phyloP scores from a whole-genome alignment of 2,888 invertebrate species.

The Scaptomyza cyrtandrae region DNA sequence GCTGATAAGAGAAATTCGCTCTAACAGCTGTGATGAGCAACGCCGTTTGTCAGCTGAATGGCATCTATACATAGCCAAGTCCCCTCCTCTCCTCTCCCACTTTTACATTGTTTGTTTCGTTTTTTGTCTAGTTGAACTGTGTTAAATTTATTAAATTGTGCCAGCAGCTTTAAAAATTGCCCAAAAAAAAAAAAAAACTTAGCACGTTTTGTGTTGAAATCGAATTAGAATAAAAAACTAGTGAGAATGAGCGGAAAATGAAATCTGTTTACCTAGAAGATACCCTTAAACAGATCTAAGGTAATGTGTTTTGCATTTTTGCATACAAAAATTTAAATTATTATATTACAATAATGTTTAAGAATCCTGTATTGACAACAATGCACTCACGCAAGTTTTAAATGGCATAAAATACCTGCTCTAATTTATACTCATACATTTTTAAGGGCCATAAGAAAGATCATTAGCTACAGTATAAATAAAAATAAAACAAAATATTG shows the following conservation, averaged over 20 bases:
- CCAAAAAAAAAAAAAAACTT: constrained; percentile 28
- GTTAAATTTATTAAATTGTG: constrained; percentile 69
- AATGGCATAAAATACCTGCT: no score
- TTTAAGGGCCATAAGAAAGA: no score
- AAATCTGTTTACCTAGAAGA: neutral
- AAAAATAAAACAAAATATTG: no score
- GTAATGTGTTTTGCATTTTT: neutral
- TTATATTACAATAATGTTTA: neutral
- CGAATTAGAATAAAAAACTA: constrained; percentile 44
- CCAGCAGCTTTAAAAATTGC: constrained; percentile 49
- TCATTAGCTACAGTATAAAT: no score
- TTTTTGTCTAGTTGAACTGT: constrained; percentile 56
- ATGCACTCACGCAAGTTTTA: no score
- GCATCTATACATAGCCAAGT: constrained; percentile 7
- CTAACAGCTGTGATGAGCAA: constrained; percentile 12
- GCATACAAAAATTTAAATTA: neutral
- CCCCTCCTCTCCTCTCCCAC: constrained; percentile 1
- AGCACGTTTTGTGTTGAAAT: constrained; percentile 79
- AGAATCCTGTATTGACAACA: neutral
- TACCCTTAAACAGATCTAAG: constrained; percentile 1
- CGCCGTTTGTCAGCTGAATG: neutral
- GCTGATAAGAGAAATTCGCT: constrained; percentile 29
- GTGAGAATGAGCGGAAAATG: constrained; percentile 12
- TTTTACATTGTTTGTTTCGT: neutral
- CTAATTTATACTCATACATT: no score